These are phyloP conservation scores for Ageneiosus marmoratus DNA, from an alignment of 2,113 vertebrate species.

Conservation along the genomic window DNA sequence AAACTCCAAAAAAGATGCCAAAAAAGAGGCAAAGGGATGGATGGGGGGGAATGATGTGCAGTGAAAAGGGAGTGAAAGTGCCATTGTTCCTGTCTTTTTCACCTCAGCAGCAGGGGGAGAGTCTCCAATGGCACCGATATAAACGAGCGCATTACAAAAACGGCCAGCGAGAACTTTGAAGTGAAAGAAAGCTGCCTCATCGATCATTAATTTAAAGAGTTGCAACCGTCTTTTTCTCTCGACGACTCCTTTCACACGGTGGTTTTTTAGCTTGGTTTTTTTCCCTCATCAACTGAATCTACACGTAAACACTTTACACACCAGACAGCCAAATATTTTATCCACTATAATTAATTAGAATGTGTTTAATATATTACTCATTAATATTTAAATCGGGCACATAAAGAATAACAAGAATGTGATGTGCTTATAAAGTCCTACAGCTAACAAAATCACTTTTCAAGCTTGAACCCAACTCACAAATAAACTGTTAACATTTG, in stretches of 20 bases:
- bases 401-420: neutral
- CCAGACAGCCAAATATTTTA: slow-evolving; percentile 9
- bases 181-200: slow-evolving; percentile 80
- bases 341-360: neutral
- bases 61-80: slow-evolving; percentile 75
- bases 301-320: neutral
- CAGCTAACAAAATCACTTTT: neutral
- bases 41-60: slow-evolving; percentile 68
- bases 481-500: neutral
- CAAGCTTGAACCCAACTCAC: too few species aligned
- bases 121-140: slow-evolving; percentile 62
- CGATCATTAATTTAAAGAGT: slow-evolving; percentile 78
- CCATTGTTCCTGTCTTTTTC: slow-evolving; percentile 82
- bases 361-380: neutral
- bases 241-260: slow-evolving; percentile 43
- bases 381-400: neutral
- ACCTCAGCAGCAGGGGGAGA: slow-evolving; percentile 77
- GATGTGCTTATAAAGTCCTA: neutral
- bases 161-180: slow-evolving; percentile 69
- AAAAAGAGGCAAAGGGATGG: slow-evolving; percentile 62
- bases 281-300: slow-evolving; percentile 12
- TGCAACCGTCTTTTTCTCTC: slow-evolving; percentile 49
- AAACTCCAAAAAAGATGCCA: slow-evolving; percentile 63
- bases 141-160: slow-evolving; percentile 53
- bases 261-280: slow-evolving; percentile 48